Evolutionary conservation across 2,797 vertebrate genomes (phyloP), one percentile per base, ranked within the genome.

Genomic region (Moxostoma hubbsi): DNA sequence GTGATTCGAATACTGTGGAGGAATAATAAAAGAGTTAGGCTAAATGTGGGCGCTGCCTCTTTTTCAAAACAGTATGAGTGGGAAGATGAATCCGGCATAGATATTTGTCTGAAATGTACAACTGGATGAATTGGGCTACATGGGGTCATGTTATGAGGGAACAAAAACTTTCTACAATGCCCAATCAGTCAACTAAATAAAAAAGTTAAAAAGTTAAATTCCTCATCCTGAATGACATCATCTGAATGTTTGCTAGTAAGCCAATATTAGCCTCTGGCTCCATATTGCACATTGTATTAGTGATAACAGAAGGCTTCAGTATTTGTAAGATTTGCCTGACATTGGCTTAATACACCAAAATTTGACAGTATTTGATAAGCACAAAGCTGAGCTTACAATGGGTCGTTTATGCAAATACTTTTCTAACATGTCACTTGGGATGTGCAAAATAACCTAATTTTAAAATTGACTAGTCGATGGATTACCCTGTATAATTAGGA

Each of bases 231-330:
- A 82, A 65, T 58, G 64, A 77, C 74, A 75, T 62, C 51, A 66
- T 78, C 18, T 75, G 53, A 55, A 63, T 77, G 46, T 77, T 75
- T 77, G 68, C 15, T n/a, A 67, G 66, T 16, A 73, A 68, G 43
- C 71, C 54, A 24, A 63, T 51, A 70, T 79, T 79, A 75, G 50
- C 76, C 76, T 82, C 45, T 59, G 55, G 43, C 75, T 57, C 51
- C n/a, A 51, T 67, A 67, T 73, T 73, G 80, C 49, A 16, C 46
- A 70, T 74, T 75, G 58, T 43, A 46, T 47, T 65, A 9, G 53
- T 0, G 8, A 11, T 62, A 74, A 69, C 71, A 70, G 51, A 69
- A 46, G 7, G 45, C n/a, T 59, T 77, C 75, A 55, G 68, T 68
- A 9, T 10, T 64, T 0, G n/a, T 9, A 8, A 77, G 24, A 64